A percentile compares a stretch with the other conserved stretches of the same genome.
Conservation (phyloP, 2,113 vertebrate genomes). For the Podilymbus podiceps region DNA sequence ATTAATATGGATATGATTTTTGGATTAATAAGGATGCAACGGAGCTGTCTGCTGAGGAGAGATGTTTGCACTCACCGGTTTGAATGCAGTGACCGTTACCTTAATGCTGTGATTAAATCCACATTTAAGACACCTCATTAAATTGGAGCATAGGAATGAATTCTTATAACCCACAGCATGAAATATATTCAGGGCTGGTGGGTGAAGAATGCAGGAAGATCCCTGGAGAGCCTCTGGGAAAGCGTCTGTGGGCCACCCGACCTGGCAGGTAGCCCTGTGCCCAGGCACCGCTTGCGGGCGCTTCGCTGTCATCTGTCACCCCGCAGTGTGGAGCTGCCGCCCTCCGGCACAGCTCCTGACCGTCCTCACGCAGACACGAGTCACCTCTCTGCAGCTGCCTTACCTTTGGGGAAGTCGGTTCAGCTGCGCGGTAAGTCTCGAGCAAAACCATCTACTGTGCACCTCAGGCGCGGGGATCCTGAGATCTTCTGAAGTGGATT, state of each 20-base stretch:
- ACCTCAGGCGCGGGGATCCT: fast-evolving
- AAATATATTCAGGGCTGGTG: not conserved
- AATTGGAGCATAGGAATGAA: not conserved
- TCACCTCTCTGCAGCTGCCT: fast-evolving
- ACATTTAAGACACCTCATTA: conserved; percentile 37
- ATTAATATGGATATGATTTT: conserved; percentile 42
- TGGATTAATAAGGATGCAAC: conserved; percentile 41
- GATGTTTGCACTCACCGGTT: not conserved
- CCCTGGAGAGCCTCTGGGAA: not conserved
- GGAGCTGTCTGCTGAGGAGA: conserved; percentile 2
- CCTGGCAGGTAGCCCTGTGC: not conserved
- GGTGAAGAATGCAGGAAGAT: not conserved
- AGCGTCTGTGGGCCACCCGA: not conserved
- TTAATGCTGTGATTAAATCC: conserved; percentile 43
- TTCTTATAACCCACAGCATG: not conserved
- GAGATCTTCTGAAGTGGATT: not conserved
- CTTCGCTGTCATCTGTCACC: not conserved
- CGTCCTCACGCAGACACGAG: fast-evolving
- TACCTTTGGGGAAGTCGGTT: fast-evolving
- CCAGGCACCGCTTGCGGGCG: fast-evolving
- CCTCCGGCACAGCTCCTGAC: not conserved
- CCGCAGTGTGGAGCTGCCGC: fast-evolving
- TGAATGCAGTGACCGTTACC: conserved; percentile 5
- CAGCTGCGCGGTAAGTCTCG: not conserved
- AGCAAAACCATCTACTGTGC: not conserved